These are phyloP conservation scores for Hyperoplus immaculatus DNA, from an alignment of 2,797 vertebrate genomes.

Conservation along the genomic window DNA sequence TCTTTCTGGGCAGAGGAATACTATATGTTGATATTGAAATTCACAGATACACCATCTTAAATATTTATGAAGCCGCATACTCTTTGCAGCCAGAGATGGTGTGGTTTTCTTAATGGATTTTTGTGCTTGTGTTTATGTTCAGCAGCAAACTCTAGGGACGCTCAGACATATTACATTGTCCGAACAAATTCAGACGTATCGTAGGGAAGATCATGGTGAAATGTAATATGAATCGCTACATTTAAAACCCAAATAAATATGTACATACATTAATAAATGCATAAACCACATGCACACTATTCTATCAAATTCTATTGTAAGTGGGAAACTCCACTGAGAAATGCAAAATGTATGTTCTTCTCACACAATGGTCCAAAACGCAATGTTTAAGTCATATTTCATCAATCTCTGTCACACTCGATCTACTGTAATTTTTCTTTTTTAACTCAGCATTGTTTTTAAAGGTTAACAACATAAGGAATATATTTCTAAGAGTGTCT, in stretches of 20 bases:
- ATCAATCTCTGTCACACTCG: not conserved
- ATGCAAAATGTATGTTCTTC: not conserved
- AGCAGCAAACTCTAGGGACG: conserved; percentile 30
- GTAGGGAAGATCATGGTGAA: not conserved
- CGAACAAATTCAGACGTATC: conserved; percentile 29
- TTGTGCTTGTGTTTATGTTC: conserved; percentile 31
- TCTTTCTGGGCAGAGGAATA: conserved; percentile 11
- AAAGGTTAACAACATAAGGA: conserved; percentile 4
- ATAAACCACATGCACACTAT: not conserved
- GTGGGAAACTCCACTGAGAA: not conserved
- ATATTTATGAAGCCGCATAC: conserved; percentile 62
- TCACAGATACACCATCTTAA: conserved; percentile 48
- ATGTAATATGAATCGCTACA: conserved; percentile 29
- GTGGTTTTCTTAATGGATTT: conserved; percentile 34
- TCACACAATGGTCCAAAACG: not conserved
- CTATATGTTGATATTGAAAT: conserved; percentile 40
- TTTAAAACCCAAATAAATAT: conserved; percentile 14
- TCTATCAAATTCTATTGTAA: not conserved
- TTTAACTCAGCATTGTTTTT: not conserved
- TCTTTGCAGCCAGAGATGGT: conserved; percentile 20
- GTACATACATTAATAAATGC: conserved; percentile 15
- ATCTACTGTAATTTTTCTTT: not conserved
- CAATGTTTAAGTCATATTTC: not conserved
- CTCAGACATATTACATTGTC: conserved; percentile 34
- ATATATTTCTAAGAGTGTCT: conserved; percentile 13